Base-by-base conservation (phyloP, 2,113 vertebrate species). In the Periophthalmodon schlosseri region DNA sequence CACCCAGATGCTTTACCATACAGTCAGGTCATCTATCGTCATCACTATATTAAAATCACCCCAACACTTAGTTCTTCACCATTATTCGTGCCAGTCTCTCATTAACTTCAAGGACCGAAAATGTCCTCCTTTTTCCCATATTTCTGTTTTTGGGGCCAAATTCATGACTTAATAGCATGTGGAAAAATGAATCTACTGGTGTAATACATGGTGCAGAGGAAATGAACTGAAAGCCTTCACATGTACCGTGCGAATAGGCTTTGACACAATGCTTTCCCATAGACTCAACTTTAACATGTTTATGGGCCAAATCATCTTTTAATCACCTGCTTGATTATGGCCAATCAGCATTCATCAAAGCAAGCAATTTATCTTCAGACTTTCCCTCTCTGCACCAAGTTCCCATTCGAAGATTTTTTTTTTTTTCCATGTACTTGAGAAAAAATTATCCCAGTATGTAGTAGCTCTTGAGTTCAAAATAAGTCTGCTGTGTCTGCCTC, bases 271-370 rank as follows among this genome's bases (percentile, higher is more conserved):
- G 49, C 68, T 39, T 52, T 56, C 69, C 11, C 69, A 39, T 3
- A 28, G 21, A 9, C 70, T 49, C 21, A 72, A 34, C 56, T 28
- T 39, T 18, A 46, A 72, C 50, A 28, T 54, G 64, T 75, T 63
- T 78, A 81, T 81, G 69, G 81, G 68, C 74, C 76, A 75, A 57
- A 82, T 68, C 79, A 69, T 72, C 15, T 54, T 83, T 77, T 79
- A 81, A 87, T 87, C 74, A 80, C 72, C 74, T 79, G 11, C 54
- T 28, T 87, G 85, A 87, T 84, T 87, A 75, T 66, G 70, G 56
- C 65, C 46, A 84, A 82, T 84, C 77, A 73, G 66, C 12, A 72
- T 79, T 75, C 15, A 82, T 84, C 60, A 56, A 11, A 0, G 49
- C 39, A 47, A 66, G 28, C 74, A 8, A 82, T 87, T 72, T 76